Base-by-base conservation (phyloP, 2,888 invertebrate species). In the Polyploca ridens region DNA sequence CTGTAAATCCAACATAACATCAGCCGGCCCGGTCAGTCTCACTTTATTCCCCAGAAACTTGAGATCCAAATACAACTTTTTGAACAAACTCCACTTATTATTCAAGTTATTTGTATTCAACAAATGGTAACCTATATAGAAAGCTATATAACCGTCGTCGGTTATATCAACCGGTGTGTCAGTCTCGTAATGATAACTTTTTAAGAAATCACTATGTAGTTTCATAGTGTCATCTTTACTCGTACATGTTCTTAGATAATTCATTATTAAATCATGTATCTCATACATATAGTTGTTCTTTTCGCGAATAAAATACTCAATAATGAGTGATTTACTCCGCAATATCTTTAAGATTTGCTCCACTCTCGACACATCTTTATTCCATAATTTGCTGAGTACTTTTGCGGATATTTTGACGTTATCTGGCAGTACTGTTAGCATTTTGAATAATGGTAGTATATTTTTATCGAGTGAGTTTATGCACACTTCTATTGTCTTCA, bases 31-130 rank as follows among this genome's bases (percentile, higher is more conserved):
- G 0, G 96, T 95, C 62, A 95, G 87, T 68, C 95, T 93, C 64
- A 97, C 95, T 90, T 97, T 97, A 63, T 96, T 95, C 64, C 96
- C 96, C 64, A 97, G 89, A 85, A 97, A 97, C 75, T 95, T 94
- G 67, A 97, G 91, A 91, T 97, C 92, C 54, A 96, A 90, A 84
- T 95, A 97, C 69, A 97, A 83, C 41, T 88, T 87, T 35, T 93
- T 90, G 82, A 97, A 97, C 70, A 95, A 88, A 8, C 89, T 82
- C 85, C 90, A 95, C 65, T 83, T 87, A 57, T 91, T 87, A 58
- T 88, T 85, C 27, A 78, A 72, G 75, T 93, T 88, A 38, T 91
- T 84, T 2, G 96, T 96, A 38, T 89, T 78, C 66, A 94, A 90
- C 66, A 97, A 90, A 85, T 97, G 97, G 78, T 97, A 95, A 8